Base-by-base conservation (phyloP, 1,140 invertebrate species). In the Drosophila tristis region DNA sequence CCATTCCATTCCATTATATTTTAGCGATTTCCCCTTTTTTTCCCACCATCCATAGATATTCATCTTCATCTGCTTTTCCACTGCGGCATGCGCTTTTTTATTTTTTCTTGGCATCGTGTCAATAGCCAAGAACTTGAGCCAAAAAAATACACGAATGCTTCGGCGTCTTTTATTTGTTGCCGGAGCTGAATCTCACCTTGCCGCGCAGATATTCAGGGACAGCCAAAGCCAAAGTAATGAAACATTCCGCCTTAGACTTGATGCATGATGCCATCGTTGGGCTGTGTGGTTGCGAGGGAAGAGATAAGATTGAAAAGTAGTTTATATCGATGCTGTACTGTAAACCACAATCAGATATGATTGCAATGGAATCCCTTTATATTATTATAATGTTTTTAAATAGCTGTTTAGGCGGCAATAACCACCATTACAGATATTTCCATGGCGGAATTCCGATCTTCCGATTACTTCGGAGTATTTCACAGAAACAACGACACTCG, bases 41-140 rank as follows among this genome's bases (percentile, higher is more conserved):
- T 74, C 54, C 61, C 68, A 58, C 58, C 51, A 29, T 4, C 35
- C 11, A 39, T 39, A 39, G 35, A 39, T 39, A 58, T 55, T 50
- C 48, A 66, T 66, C 61, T 66, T 59, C 39, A 50, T 61, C 26
- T 54, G 65, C 31, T 57, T 74, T 55, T 62, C 44, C 7, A 13
- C 11, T 39, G 75, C 62, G 58, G 68, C 75, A 78, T 78, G 58
- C 62, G 68, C 31, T 57, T 66, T 62, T 66, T 72, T 63, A 26
- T 77, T 79, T 62, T 66, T 72, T 63, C 42, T 77, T 79, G 67
- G 77, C 77, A 73, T 44, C 62, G 42, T 68, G 62, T 78, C 75
- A 74, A 78, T 59, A 75, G 71, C 80, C 80, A 53, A 82, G 74
- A 78, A 84, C 80, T 84, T 81, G 78, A 63, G 51, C 42, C 42